phyloP scores from a whole-genome alignment of 2,113 vertebrate species.

The Raja brachyura region DNA sequence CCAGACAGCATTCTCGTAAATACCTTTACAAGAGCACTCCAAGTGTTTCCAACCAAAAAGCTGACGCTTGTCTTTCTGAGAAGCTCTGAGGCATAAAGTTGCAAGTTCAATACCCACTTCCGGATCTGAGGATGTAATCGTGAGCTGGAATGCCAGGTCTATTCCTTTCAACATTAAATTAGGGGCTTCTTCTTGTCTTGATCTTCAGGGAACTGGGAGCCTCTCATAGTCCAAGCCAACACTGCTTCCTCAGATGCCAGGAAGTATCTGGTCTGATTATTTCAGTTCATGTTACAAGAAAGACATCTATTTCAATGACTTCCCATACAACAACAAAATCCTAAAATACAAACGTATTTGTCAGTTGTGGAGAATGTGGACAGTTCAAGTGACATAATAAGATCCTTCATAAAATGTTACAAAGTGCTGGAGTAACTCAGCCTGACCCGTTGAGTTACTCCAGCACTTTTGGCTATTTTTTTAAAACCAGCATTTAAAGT shows the following conservation, averaged over 20 bases:
- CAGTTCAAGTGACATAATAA: neutral
- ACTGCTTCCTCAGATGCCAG: neutral
- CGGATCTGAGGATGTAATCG: neutral
- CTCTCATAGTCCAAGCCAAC: neutral
- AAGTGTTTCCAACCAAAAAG: neutral
- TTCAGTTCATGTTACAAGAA: neutral
- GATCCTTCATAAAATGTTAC: no score
- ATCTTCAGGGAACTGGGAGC: neutral
- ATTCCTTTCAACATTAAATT: neutral
- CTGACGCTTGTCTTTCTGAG: neutral
- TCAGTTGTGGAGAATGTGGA: neutral
- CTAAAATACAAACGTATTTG: neutral
- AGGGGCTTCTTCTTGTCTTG: neutral
- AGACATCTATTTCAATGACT: no score
- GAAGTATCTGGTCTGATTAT: neutral
- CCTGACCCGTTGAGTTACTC: no score
- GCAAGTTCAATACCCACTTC: neutral
- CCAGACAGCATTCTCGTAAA: no score
- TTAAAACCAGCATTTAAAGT: no score
- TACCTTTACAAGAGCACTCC: neutral
- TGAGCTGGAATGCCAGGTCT: neutral
- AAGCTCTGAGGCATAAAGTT: neutral
- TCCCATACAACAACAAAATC: neutral
- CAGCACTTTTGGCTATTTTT: no score
- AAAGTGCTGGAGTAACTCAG: no score